These are phyloP conservation scores for Andrena cerasifolii DNA, from an alignment of 1,140 invertebrate genomes.

Conservation along the genomic window DNA sequence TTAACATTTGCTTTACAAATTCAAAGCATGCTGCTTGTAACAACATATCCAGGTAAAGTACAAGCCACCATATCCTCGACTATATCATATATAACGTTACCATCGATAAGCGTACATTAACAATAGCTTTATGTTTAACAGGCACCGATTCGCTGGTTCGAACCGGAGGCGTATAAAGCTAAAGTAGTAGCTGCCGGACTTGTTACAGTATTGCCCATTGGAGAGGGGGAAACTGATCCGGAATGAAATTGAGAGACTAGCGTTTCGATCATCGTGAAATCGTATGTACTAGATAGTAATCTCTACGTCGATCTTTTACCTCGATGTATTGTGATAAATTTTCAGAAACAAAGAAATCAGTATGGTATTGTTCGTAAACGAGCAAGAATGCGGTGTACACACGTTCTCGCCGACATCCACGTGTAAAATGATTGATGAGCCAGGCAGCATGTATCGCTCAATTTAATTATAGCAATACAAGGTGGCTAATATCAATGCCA, in stretches of 20 bases:
- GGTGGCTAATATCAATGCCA: background rate
- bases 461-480: constrained; percentile 34
- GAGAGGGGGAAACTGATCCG: constrained; percentile 76
- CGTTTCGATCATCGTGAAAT: constrained; percentile 26
- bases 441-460: constrained; percentile 18
- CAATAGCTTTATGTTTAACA: constrained; percentile 62
- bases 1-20: constrained; percentile 60
- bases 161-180: constrained; percentile 81
- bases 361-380: constrained; percentile 2
- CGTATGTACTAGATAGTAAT: constrained; percentile 42
- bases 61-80: background rate
- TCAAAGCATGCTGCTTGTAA: constrained; percentile 74
- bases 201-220: constrained; percentile 75
- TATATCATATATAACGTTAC: background rate
- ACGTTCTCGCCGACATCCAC: background rate
- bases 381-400: background rate
- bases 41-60: constrained; percentile 70
- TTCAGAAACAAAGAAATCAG: constrained; percentile 21
- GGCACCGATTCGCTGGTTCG: constrained; percentile 82
- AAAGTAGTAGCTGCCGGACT: constrained; percentile 78
- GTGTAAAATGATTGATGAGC: background rate
- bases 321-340: constrained; percentile 46
- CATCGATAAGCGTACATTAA: constrained; percentile 18
- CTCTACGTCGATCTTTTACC: constrained; percentile 23
- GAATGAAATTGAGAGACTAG: constrained; percentile 66